Percentiles rank a stretch among this genome's conserved stretches.
These are phyloP conservation scores for Drosophila quinaria DNA, from an alignment of 2,888 invertebrate species.

Conservation along the genomic window DNA sequence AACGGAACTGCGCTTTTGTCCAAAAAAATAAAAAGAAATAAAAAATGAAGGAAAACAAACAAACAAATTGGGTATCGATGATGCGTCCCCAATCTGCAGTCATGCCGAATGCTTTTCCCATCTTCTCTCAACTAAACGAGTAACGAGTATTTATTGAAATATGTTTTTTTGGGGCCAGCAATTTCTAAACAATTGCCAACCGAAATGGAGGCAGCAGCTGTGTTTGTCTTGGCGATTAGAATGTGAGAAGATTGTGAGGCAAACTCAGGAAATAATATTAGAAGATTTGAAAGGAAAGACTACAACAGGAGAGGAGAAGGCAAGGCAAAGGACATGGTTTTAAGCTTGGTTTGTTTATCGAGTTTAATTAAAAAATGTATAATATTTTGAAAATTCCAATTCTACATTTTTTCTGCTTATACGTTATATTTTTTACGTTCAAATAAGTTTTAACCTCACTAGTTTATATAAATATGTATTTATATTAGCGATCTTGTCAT, in stretches of 20 bases:
- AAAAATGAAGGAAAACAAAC: slow-evolving; percentile 34
- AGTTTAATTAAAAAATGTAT: too few species aligned
- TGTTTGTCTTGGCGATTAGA: slow-evolving; percentile 52
- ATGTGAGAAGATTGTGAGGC: slow-evolving; percentile 18
- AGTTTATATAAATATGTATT: neutral
- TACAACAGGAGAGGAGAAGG: neutral
- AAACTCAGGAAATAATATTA: slow-evolving; percentile 25
- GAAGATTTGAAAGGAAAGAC: slow-evolving; percentile 27
- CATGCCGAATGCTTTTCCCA: slow-evolving; percentile 62
- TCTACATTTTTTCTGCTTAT: too few species aligned
- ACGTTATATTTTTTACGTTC: too few species aligned
- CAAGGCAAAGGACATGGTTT: neutral
- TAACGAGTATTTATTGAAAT: slow-evolving; percentile 69
- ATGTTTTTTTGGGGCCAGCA: slow-evolving; percentile 61
- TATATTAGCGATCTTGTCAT: neutral
- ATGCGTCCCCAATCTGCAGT: slow-evolving; percentile 69
- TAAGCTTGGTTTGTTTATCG: too few species aligned
- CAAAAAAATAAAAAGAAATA: slow-evolving; percentile 11
- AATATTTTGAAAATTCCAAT: too few species aligned
- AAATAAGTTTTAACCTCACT: too few species aligned
- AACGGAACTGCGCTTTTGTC: slow-evolving; percentile 50
- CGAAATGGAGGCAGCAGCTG: slow-evolving; percentile 58
- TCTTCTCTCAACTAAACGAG: slow-evolving; percentile 22
- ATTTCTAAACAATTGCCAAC: slow-evolving; percentile 67
- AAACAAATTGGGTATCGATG: slow-evolving; percentile 70